phyloP scores from a whole-genome alignment of 2,888 invertebrate genomes.

The Brenthis daphne region DNA sequence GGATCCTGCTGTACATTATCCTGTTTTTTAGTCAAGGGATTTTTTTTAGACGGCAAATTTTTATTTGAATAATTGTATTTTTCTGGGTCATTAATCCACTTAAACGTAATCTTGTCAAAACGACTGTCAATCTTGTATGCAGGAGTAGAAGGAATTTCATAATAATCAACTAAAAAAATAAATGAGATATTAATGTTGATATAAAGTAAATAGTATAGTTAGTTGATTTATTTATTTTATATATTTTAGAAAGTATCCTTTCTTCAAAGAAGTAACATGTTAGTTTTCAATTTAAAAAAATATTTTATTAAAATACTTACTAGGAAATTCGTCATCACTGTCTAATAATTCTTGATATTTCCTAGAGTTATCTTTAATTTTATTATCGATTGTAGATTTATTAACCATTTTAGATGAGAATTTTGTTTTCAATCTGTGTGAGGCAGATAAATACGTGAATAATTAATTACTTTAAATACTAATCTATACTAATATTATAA shows the following conservation, averaged over 20 bases:
- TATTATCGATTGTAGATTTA: slow-evolving; percentile 2
- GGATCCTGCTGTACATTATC: background rate
- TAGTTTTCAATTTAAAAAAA: background rate
- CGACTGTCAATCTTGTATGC: slow-evolving; percentile 54
- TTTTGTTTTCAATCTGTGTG: too few relatives aligned
- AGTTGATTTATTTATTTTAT: slow-evolving; percentile 1
- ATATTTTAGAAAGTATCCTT: background rate
- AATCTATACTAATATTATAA: too few relatives aligned
- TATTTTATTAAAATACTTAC: slow-evolving; percentile 44
- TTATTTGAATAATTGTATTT: slow-evolving; percentile 6
- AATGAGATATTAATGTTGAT: slow-evolving; percentile 4
- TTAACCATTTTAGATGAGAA: background rate
- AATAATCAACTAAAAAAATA: slow-evolving; percentile 49
- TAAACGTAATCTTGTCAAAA: slow-evolving; percentile 46
- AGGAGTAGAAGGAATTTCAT: slow-evolving; percentile 50
- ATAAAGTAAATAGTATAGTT: too few relatives aligned
- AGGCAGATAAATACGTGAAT: too few relatives aligned
- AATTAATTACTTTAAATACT: too few relatives aligned
- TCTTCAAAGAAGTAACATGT: too few relatives aligned
- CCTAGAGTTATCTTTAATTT: slow-evolving; percentile 1
- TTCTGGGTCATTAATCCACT: slow-evolving; percentile 39
- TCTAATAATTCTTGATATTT: slow-evolving; percentile 50
- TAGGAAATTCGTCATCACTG: slow-evolving; percentile 62
- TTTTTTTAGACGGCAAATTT: background rate
- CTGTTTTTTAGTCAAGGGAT: too few relatives aligned